Base-by-base conservation (phyloP, 2,797 vertebrate species). In the Rhynchonycteris naso region DNA sequence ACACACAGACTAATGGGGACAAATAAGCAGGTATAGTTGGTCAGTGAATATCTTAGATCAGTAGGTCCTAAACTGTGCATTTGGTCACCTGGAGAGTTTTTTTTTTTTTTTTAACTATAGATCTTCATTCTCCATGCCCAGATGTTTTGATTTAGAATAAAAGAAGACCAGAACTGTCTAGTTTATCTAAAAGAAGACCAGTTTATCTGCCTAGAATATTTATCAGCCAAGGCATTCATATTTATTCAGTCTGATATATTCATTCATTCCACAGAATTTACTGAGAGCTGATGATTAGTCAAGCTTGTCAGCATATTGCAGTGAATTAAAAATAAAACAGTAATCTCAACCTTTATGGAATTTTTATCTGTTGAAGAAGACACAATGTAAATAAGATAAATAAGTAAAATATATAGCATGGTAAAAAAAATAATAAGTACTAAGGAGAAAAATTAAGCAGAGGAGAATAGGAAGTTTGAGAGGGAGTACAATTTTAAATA, bases 221-320 rank as follows among this genome's bases (percentile, higher is more conserved):
- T 69, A 38, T 69, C 38, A 24, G 68, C 19, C 35, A 38, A 82
- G 5, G 11, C 30, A 81, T 74, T 68, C 76, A 14, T 76, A 30
- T 75, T 82, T 80, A 91, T 79, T 80, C 38, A 79, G 14, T 33
- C 56, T n/a, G 69, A 68, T 84, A 43, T 89, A 30, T 93, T 35
- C n/a, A 66, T 28, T 61, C 8, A 61, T 72, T 90, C 68, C 43
- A n/a, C 54, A 72, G 18, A 33, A 90, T n/a, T 63, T 52, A 71
- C 28, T 19, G 30, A 92, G 33, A 81, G 69, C 11, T 35, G 56
- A 65, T 59, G 56, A 38, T 26, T 24, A 75, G 47, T 65, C 72
- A 95, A 95, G 21, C 19, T 35, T 86, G n/a, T 79, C 35, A 43
- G 43, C 26, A 33, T 19, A 61, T 1, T 56, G 15, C 26, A 52